phyloP scores from a whole-genome alignment of 2,888 invertebrate genomes.

The Amphipoea oculea region DNA sequence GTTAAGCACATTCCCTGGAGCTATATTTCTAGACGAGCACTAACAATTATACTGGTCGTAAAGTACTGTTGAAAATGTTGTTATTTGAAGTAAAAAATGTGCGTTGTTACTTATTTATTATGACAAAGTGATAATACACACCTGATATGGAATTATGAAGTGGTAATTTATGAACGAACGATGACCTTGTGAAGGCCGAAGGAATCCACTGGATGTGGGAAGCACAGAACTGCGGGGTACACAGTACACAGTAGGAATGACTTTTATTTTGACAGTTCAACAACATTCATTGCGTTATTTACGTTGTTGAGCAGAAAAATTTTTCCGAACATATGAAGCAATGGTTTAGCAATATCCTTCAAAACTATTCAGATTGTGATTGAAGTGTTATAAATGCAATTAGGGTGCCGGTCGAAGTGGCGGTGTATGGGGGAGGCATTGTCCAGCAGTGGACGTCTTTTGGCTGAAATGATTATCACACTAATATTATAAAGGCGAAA shows the following conservation, averaged over 20 bases:
- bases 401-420: not conserved
- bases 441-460: not conserved
- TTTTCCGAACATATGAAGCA: no score
- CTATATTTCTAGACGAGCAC: conserved; percentile 50
- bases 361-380: no score
- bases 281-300: not conserved
- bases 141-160: conserved; percentile 1
- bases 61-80: conserved; percentile 31
- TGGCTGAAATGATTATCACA: not conserved
- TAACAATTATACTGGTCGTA: conserved; percentile 41
- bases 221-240: not conserved
- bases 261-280: not conserved
- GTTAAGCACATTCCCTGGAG: conserved; percentile 37
- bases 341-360: no score
- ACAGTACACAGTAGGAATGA: not conserved
- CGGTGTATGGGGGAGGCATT: not conserved
- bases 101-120: conserved; percentile 40
- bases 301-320: no score
- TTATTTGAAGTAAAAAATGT: conserved; percentile 42
- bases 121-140: conserved; percentile 42
- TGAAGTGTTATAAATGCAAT: no score
- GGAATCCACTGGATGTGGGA: not conserved
- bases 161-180: conserved; percentile 25
- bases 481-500: no score
- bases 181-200: not conserved